A percentile compares a stretch with the other conserved stretches of the same genome.
Conservation (phyloP, 2,888 invertebrate species). For the Trisateles emortualis region DNA sequence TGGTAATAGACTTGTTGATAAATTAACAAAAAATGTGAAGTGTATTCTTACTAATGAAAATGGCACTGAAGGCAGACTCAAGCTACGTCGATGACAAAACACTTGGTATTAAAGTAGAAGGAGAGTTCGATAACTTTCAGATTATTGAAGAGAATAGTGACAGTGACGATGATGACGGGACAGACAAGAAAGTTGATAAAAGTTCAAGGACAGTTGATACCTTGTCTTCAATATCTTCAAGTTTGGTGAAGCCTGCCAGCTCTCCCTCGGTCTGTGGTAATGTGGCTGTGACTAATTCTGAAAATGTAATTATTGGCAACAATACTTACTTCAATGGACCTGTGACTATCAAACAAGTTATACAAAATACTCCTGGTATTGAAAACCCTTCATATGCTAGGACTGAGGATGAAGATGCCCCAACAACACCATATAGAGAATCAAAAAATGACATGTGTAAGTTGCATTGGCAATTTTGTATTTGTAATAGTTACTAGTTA, state of each 20-base stretch:
- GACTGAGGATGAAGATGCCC: constrained; percentile 59
- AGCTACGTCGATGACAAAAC: constrained; percentile 43
- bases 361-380: constrained; percentile 78
- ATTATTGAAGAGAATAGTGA: constrained; percentile 66
- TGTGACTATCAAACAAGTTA: constrained; percentile 91
- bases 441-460: constrained; percentile 39
- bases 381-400: constrained; percentile 69
- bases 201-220: constrained; percentile 46
- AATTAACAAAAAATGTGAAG: constrained; percentile 21
- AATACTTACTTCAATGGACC: constrained; percentile 93
- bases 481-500: no score
- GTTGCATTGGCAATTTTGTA: constrained; percentile 7
- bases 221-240: constrained; percentile 54
- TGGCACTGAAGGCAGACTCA: constrained; percentile 56
- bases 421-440: constrained; percentile 14
- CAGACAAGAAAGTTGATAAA: constrained; percentile 23
- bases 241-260: constrained; percentile 54
- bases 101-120: constrained; percentile 64
- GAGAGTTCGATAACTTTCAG: constrained; percentile 70
- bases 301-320: constrained; percentile 92
- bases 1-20: not conserved
- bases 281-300: constrained; percentile 89
- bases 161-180: constrained; percentile 56
- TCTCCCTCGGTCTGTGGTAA: constrained; percentile 79
- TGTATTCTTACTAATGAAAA: constrained; percentile 37